phyloP scores from a whole-genome alignment of 2,888 invertebrate species.

The Luperina testacea region DNA sequence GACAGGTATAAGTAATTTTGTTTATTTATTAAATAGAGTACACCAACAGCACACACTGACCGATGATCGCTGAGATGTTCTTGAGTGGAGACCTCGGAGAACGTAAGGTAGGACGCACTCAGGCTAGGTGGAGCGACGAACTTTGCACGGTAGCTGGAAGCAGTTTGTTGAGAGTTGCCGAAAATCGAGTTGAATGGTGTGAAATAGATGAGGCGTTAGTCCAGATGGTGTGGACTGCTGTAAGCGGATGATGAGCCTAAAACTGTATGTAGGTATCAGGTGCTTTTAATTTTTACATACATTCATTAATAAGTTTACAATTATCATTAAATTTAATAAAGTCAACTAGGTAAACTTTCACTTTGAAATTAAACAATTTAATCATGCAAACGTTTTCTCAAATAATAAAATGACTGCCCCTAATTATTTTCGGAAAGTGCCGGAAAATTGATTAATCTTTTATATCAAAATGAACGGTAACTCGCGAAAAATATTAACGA shows the following conservation, averaged over 20 bases:
- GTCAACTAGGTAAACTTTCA: not conserved
- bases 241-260: not conserved
- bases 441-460: constrained; percentile 40
- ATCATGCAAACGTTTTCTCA: constrained; percentile 8
- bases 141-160: no score
- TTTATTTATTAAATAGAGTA: not conserved
- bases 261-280: not conserved
- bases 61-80: no score
- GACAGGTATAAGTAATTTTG: no score
- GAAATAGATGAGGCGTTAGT: no score
- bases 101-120: no score
- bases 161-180: no score
- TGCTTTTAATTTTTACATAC: not conserved
- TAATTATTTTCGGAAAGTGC: constrained; percentile 21
- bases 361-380: constrained; percentile 14
- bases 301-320: not conserved
- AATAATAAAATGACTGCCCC: constrained; percentile 15
- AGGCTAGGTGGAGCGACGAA: no score
- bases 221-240: no score
- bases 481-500: constrained; percentile 33
- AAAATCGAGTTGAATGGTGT: no score
- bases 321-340: constrained; percentile 1
- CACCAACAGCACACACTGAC: not conserved
- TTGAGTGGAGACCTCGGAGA: no score
- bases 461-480: constrained; percentile 42